A percentile compares a stretch with the other conserved stretches of the same genome.
Evolutionary conservation across 2,113 vertebrate genomes (phyloP).

Genomic region (Lamprotornis superbus): DNA sequence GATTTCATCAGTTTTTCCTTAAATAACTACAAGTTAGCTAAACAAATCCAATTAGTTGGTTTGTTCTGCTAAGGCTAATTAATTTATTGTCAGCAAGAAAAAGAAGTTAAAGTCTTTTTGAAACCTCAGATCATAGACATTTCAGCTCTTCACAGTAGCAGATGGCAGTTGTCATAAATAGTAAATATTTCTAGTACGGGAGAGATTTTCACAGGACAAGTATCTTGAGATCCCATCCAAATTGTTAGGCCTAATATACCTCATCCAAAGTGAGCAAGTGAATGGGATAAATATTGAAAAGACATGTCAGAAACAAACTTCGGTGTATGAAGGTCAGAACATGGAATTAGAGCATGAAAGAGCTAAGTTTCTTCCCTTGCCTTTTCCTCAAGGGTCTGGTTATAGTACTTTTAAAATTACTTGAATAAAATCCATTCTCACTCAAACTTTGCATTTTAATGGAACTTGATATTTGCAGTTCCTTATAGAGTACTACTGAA

Average conservation of each 20-base stretch:
- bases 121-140: not conserved
- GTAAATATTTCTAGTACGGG: slow-evolving; percentile 14
- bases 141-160: not conserved
- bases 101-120: slow-evolving; percentile 32
- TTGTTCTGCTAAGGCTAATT: not conserved
- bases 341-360: not conserved
- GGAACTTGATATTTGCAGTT: not conserved
- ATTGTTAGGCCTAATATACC: not conserved
- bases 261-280: not conserved
- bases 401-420: not conserved
- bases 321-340: not conserved
- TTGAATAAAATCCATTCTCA: not conserved
- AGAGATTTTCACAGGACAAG: slow-evolving; percentile 33
- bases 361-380: not conserved
- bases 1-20: not conserved
- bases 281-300: not conserved
- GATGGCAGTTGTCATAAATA: slow-evolving; percentile 41
- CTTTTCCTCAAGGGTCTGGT: not conserved
- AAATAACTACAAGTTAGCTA: not conserved
- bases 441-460: not conserved
- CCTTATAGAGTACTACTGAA: not conserved
- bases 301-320: not conserved
- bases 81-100: slow-evolving; percentile 25
- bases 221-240: slow-evolving; percentile 34
- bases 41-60: not conserved